These are phyloP conservation scores for Ginglymostoma cirratum DNA, from an alignment of 2,113 vertebrate genomes.

Conservation along the genomic window DNA sequence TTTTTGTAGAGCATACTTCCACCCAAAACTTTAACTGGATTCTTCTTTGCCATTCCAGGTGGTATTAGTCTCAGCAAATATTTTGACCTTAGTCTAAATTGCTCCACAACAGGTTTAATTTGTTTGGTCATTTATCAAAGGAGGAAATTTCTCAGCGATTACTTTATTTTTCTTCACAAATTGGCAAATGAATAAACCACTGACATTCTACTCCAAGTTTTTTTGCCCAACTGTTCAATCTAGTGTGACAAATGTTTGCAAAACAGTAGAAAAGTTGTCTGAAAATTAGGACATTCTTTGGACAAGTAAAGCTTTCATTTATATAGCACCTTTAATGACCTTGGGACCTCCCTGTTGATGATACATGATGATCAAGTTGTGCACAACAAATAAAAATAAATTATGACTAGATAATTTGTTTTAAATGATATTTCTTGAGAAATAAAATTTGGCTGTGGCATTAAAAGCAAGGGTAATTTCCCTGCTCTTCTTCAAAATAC, in stretches of 20 bases:
- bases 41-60: background rate
- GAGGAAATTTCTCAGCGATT: background rate
- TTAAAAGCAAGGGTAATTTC: too few relatives aligned
- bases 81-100: background rate
- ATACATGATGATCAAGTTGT: background rate
- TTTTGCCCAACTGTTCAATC: background rate
- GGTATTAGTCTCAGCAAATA: background rate
- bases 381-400: background rate
- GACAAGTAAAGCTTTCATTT: background rate
- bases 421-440: too few relatives aligned
- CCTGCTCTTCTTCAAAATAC: too few relatives aligned
- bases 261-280: background rate
- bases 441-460: too few relatives aligned
- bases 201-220: background rate
- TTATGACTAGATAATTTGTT: background rate
- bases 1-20: background rate
- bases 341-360: too few relatives aligned
- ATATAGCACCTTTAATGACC: background rate
- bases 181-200: background rate
- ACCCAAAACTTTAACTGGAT: background rate
- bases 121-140: background rate
- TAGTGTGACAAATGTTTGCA: background rate
- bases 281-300: background rate
- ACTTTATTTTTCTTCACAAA: background rate
- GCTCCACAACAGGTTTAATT: background rate